Conservation (phyloP, 2,113 vertebrate genomes). For the Melanostigma gelatinosum region DNA sequence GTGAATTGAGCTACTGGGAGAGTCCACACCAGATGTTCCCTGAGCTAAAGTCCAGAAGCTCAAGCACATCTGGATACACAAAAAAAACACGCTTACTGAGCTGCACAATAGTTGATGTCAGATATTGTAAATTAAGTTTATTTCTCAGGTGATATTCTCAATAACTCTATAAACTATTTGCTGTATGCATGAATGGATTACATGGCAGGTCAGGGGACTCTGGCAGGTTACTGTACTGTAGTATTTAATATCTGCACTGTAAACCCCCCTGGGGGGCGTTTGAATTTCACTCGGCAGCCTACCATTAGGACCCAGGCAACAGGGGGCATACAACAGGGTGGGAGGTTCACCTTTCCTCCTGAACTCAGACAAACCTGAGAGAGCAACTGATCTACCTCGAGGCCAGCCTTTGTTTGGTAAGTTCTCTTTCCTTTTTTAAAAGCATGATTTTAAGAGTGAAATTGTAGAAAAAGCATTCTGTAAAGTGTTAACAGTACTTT, state of each 20-base stretch:
- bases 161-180: background rate
- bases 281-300: too few species aligned
- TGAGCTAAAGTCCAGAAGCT: slow-evolving; percentile 23
- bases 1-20: slow-evolving; percentile 26
- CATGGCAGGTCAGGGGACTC: background rate
- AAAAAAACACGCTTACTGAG: background rate
- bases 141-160: background rate
- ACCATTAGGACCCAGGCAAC: too few species aligned
- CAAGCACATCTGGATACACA: slow-evolving; percentile 17
- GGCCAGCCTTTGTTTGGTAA: too few species aligned
- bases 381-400: too few species aligned
- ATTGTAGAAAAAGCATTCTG: too few species aligned
- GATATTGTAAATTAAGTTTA: background rate
- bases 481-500: too few species aligned
- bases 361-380: too few species aligned
- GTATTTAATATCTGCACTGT: background rate
- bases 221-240: background rate
- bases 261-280: too few species aligned
- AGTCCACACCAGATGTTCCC: slow-evolving; percentile 61
- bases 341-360: too few species aligned
- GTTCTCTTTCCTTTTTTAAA: too few species aligned
- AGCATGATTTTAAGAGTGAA: too few species aligned
- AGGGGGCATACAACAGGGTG: too few species aligned
- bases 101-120: background rate
- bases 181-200: background rate